Evolutionary conservation across 2,888 invertebrate species (phyloP), one percentile per base, ranked within the genome.

Genomic region (Nomada ruficornis): DNA sequence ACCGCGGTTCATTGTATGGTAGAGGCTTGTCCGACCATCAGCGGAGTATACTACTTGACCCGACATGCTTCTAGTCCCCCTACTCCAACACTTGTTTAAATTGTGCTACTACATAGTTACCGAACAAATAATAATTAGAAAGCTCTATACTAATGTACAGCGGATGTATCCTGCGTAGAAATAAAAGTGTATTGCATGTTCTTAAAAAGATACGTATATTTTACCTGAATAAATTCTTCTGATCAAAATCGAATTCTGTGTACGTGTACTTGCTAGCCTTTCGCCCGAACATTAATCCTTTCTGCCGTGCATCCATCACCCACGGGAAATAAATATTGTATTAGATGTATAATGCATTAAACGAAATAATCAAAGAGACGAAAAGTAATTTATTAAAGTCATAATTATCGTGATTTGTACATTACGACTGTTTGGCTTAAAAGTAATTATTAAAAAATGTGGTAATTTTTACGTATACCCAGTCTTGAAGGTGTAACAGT

Each of bases 391-490:
- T 87, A 82, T 85, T 89, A 82, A 85, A 84, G 82, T 81, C 80
- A 84, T 84, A 85, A 85, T 36, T 88, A 81, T 84, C 82, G 62
- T 74, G 74, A 62, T 89, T 88, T 88, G 88, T 89, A 89, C 88
- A 88, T 87, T 75, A 63, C 52, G 60, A 47, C 69, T 64, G 73
- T 75, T 50, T 36, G 29, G 73, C 81, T 89, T 89, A 87, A 83
- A 79, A 76, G 52, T 89, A 87, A 77, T 79, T 82, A 79, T 88
- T 67, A 86, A 87, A 82, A 71, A 64, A 78, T 79, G 81, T 80
- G 80, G 67, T 76, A 77, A 70, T 77, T 57, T 77, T 62, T 54
- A 79, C 65, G 50, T 62, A 68, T 60, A 74, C 81, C 85, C 82
- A 84, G 86, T 80, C 78, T 85, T 77, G 67, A 84, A 59, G 63